These are phyloP conservation scores for Melanerpes aurifrons DNA, from an alignment of 2,113 vertebrate genomes.

Conservation along the genomic window DNA sequence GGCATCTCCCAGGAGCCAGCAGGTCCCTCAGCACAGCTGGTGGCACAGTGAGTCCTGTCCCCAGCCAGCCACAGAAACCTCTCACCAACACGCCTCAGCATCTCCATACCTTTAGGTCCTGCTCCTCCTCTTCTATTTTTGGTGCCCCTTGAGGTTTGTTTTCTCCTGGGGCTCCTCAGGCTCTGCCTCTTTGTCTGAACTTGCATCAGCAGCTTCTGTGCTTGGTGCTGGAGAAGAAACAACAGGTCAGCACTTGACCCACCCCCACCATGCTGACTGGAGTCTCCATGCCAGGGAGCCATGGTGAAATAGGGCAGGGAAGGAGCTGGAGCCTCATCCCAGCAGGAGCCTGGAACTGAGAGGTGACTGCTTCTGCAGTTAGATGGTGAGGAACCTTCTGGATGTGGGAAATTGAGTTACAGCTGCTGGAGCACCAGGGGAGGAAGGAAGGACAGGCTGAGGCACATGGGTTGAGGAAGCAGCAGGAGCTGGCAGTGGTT, in stretches of 20 bases:
- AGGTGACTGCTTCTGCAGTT: not conserved
- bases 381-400: not conserved
- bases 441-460: not conserved
- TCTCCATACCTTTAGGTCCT: slow-evolving; percentile 87
- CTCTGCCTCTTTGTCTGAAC: slow-evolving; percentile 81
- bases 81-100: not conserved
- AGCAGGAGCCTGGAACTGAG: not conserved
- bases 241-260: not conserved
- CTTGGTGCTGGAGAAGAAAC: slow-evolving; percentile 17
- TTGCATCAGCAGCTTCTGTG: slow-evolving; percentile 75
- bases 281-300: not conserved
- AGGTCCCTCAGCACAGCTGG: rapidly evolving
- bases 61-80: not conserved
- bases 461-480: rapidly evolving
- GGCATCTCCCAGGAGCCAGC: not conserved
- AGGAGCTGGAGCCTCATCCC: not conserved
- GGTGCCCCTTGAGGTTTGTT: slow-evolving; percentile 67
- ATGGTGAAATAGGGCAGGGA: not conserved
- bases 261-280: not conserved
- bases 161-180: slow-evolving; percentile 82
- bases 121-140: slow-evolving; percentile 85
- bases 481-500: rapidly evolving
- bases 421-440: not conserved
- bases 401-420: rapidly evolving
- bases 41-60: rapidly evolving